Conservation (phyloP, 2,113 vertebrate species). For the Aleadryas rufinucha region DNA sequence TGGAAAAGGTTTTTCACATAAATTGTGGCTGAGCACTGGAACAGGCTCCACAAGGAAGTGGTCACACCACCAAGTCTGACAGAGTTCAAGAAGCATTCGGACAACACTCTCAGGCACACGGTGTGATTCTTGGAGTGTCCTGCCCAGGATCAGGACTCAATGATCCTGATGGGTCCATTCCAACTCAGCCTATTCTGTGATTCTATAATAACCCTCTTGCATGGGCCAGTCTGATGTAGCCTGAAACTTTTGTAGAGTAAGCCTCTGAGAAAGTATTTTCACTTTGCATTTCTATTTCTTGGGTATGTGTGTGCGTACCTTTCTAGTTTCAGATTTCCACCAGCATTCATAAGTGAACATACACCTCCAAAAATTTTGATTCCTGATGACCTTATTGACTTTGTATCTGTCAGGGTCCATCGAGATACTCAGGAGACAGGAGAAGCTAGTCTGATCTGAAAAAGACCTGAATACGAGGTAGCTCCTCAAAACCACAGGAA, state of each 20-base stretch:
- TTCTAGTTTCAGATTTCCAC: not conserved
- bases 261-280: not conserved
- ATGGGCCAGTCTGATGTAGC: not conserved
- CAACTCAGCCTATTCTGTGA: not conserved
- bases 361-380: not conserved
- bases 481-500: not conserved
- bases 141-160: not conserved
- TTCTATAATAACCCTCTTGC: not conserved
- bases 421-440: not conserved
- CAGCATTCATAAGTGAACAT: not conserved
- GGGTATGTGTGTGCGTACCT: rapidly evolving
- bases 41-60: not conserved
- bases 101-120: not conserved
- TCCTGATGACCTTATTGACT: not conserved
- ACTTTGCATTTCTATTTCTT: not conserved
- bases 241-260: not conserved
- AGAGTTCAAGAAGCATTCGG: not conserved
- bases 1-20: not conserved
- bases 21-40: not conserved
- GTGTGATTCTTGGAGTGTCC: not conserved
- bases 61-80: not conserved
- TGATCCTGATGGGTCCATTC: not conserved
- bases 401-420: not conserved
- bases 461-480: not conserved
- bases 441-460: not conserved